A percentile compares a stretch with the other conserved stretches of the same genome.
Evolutionary conservation across 64 coral and sea anemone genomes (phyloP).

Genomic region (Stichodactyla mertensii): DNA sequence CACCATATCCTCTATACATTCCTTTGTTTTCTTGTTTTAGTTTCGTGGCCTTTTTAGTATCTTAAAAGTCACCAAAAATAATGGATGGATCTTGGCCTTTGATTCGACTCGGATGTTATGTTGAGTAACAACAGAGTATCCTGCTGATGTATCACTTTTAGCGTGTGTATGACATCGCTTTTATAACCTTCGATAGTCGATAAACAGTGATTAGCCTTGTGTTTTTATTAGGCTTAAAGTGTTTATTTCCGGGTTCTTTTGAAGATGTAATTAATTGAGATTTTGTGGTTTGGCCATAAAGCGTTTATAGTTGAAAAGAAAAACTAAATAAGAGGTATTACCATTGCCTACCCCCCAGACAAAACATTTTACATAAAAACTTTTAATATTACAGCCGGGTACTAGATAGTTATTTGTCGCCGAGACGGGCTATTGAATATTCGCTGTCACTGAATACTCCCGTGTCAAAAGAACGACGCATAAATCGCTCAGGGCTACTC

Average conservation of each 20-base stretch:
- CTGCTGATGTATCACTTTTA: neutral
- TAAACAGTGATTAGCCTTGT: neutral
- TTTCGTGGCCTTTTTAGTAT: too few relatives aligned
- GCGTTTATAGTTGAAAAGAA: too few relatives aligned
- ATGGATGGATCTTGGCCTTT: too few relatives aligned
- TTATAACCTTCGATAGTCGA: neutral
- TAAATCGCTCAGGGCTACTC: neutral
- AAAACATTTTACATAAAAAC: too few relatives aligned
- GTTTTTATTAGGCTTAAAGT: neutral
- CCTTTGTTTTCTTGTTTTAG: too few relatives aligned
- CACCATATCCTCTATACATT: too few relatives aligned
- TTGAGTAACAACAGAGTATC: too few relatives aligned
- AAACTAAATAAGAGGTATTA: too few relatives aligned
- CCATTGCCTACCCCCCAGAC: too few relatives aligned
- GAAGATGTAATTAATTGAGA: conserved; percentile 18
- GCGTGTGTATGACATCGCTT: neutral
- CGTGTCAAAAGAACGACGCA: neutral
- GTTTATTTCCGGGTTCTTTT: conserved; percentile 23
- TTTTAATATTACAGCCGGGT: neutral
- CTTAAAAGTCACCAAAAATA: too few relatives aligned
- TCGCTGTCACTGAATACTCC: neutral
- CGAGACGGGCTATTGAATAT: neutral
- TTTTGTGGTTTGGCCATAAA: too few relatives aligned
- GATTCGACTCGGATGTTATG: too few relatives aligned
- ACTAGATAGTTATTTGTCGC: neutral